A percentile compares a stretch with the other conserved stretches of the same genome.
Conservation (phyloP, 1,140 invertebrate genomes). For the Megathymus violae region DNA sequence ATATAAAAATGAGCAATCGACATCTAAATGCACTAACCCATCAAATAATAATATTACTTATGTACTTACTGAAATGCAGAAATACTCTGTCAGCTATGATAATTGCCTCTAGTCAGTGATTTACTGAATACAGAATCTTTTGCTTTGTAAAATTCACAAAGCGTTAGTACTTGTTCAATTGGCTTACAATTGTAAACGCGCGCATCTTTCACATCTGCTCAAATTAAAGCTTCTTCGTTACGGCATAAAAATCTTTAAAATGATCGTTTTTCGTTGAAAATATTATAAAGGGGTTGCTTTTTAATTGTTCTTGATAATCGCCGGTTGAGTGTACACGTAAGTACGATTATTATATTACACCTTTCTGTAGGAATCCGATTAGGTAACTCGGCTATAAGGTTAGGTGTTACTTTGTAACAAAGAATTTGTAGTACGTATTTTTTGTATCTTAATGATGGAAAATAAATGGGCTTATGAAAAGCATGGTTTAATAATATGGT, state of each 20-base stretch:
- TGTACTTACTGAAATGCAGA: too few species aligned
- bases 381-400: too few species aligned
- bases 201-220: constrained; percentile 49
- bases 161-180: constrained; percentile 33
- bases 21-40: too few species aligned
- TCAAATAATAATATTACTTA: too few species aligned
- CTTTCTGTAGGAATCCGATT: constrained; percentile 13
- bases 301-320: constrained; percentile 53
- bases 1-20: too few species aligned
- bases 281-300: constrained; percentile 46
- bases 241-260: constrained; percentile 57
- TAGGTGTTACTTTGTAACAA: not conserved
- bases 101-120: too few species aligned
- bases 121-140: too few species aligned
- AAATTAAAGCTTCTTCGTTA: constrained; percentile 55
- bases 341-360: constrained; percentile 31
- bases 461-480: too few species aligned
- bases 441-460: too few species aligned
- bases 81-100: too few species aligned
- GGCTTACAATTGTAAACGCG: constrained; percentile 41
- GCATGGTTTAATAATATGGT: too few species aligned
- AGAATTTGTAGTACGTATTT: not conserved
- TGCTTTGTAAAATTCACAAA: too few species aligned
- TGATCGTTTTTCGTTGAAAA: constrained; percentile 53
- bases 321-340: constrained; percentile 11